phyloP scores from a whole-genome alignment of 2,113 vertebrate species.

The Cavia porcellus region DNA sequence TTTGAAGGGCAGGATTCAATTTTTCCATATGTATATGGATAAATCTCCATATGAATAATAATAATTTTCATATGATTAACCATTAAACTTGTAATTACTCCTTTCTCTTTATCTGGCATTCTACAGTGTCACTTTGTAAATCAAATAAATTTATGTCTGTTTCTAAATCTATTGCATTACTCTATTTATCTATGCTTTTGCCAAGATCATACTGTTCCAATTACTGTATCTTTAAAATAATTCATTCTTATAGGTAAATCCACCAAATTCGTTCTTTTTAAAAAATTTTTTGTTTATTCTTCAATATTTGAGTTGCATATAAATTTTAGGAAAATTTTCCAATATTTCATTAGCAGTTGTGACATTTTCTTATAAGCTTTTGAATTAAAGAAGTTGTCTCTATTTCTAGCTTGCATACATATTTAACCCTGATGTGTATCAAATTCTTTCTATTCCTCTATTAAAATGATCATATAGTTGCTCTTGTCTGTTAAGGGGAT shows the following conservation, averaged over 20 bases:
- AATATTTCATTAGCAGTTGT: background rate
- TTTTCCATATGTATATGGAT: background rate
- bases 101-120: background rate
- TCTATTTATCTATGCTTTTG: too few species aligned
- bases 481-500: background rate
- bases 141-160: too few species aligned
- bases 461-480: background rate
- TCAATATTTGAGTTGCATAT: too few species aligned
- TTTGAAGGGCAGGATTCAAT: background rate
- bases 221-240: too few species aligned
- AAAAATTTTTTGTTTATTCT: too few species aligned
- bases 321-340: background rate
- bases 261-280: too few species aligned
- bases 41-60: too few species aligned
- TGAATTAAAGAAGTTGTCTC: background rate
- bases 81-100: background rate
- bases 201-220: too few species aligned
- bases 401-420: background rate
- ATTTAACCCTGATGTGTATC: background rate
- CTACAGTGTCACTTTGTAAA: too few species aligned
- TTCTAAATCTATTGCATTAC: too few species aligned
- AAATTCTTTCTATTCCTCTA: too few species aligned
- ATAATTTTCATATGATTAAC: background rate
- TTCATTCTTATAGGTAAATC: too few species aligned
- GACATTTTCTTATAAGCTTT: background rate